Base-by-base conservation (phyloP, 1,140 invertebrate species). In the Achatina immaculata region DNA sequence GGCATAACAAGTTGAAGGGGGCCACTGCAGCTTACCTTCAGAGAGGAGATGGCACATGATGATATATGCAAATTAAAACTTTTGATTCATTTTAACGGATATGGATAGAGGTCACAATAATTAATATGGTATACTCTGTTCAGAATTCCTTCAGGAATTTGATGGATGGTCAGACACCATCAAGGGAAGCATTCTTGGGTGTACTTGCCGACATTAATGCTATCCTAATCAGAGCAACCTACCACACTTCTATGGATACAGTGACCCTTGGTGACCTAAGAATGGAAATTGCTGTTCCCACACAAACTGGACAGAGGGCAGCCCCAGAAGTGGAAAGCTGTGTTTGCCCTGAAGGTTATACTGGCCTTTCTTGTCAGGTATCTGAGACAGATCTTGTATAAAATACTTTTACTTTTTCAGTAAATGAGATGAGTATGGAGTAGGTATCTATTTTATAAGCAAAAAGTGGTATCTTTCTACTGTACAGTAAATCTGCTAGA, bases 141-240 rank as follows among this genome's bases (percentile, higher is more conserved):
- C 82, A 86, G 86, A 74, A 78, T 42, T 83, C 84, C 0, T 88
- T 88, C 81, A 80, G 82, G 68, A 82, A 83, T 76, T 71, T 83
- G 40, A 28, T 71, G 31, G 86, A 89, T 81, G 85, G 83, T 14
- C 82, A 85, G 48, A 76, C 93, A 1, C 96, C 96, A 0, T 94
- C 95, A 0, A 93, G 98, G 75, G 95, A 96, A 90, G 96, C 98
- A 82, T 96, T 99, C 77, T 96, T 99, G 95, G 96, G 96, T 94
- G 93, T 95, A 55, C 92, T 99, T 80, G 94, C 95, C 40, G 94
- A 96, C 84, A 92, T 99, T 21, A 95, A 97, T 48, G 94, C 95
- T 85, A 95, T 99, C 79, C 92, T 98, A 0, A 95, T 99, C 38
- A 95, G 96, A 73, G 89, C 87, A 19, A 87, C 88, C 9, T 89